These are phyloP conservation scores for Pipistrellus pipistrellus DNA, from an alignment of 2,797 vertebrate species.

Conservation along the genomic window DNA sequence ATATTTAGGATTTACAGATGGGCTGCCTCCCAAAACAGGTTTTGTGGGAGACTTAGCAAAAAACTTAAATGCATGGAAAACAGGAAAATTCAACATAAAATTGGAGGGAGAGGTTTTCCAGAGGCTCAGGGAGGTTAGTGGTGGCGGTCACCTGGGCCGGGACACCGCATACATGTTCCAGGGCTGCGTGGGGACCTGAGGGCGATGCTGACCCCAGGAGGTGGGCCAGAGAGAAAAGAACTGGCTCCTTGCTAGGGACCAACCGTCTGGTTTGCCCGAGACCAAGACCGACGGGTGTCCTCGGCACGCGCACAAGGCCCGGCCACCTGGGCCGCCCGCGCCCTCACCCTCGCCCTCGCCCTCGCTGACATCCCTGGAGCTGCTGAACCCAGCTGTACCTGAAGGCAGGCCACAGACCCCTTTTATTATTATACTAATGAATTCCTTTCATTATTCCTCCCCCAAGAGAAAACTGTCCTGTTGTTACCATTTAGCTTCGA, in stretches of 20 bases:
- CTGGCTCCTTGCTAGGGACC: not conserved
- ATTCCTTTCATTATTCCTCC: not conserved
- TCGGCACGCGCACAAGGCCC: not conserved
- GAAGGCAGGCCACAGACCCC: not conserved
- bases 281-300: not conserved
- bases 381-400: not conserved
- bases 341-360: not conserved
- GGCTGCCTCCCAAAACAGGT: not conserved
- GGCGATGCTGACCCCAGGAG: rapidly evolving
- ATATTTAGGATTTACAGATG: not conserved
- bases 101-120: not conserved
- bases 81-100: not conserved
- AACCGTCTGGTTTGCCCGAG: rapidly evolving
- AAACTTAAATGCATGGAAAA: not conserved
- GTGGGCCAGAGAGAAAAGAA: not conserved
- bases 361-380: not conserved
- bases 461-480: not conserved
- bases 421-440: not conserved
- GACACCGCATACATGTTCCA: rapidly evolving
- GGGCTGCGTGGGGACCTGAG: not conserved
- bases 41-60: not conserved
- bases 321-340: rapidly evolving
- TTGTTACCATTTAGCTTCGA: not conserved
- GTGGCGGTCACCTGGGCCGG: rapidly evolving
- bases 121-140: too few relatives aligned